phyloP scores from a whole-genome alignment of 2,113 vertebrate species.

The Crotalus helleri region DNA sequence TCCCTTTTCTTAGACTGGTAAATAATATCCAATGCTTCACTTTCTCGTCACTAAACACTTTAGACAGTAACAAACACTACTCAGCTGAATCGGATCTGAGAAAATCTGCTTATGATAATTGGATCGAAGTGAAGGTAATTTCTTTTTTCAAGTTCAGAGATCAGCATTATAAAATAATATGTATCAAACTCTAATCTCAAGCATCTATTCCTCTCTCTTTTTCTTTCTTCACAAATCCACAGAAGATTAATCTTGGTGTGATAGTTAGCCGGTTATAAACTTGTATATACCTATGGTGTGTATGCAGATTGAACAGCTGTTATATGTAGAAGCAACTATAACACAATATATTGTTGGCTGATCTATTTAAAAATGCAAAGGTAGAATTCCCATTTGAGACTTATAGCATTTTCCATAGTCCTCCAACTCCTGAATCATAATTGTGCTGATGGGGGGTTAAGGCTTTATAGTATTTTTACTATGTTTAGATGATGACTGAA shows the following conservation, averaged over 20 bases:
- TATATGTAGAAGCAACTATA: not conserved
- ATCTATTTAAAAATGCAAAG: slow-evolving; percentile 8
- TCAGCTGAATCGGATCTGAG: not conserved
- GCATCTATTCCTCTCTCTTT: not conserved
- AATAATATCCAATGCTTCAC: not conserved
- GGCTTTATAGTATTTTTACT: not conserved
- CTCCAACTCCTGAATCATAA: not conserved
- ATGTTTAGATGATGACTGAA: not conserved
- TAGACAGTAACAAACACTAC: slow-evolving; percentile 3
- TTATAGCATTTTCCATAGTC: not conserved
- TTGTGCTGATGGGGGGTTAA: not conserved
- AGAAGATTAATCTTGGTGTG: not conserved
- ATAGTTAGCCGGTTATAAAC: not conserved
- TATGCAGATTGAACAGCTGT: not conserved
- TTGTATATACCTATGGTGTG: not conserved
- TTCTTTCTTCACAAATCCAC: not conserved
- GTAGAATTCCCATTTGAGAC: not conserved
- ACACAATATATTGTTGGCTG: not conserved
- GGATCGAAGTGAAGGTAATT: slow-evolving; percentile 23
- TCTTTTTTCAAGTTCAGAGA: slow-evolving; percentile 32
- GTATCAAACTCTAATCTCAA: not conserved
- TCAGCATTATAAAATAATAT: not conserved
- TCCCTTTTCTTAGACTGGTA: not conserved
- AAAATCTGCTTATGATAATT: not conserved
- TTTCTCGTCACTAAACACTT: not conserved